Conservation (phyloP, 2,797 vertebrate species). For the Merluccius polli region DNA sequence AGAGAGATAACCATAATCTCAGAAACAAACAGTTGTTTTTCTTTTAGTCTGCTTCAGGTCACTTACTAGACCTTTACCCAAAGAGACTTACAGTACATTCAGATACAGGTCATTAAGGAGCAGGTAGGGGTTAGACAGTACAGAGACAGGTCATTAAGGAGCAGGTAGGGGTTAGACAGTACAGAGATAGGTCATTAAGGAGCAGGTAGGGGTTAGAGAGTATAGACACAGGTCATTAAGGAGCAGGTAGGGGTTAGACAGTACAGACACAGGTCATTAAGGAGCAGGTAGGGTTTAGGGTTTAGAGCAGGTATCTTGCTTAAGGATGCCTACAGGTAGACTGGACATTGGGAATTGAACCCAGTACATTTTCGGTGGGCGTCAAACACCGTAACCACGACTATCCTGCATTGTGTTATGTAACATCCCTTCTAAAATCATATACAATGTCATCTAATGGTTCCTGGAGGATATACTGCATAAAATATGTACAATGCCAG, state of each 20-base stretch:
- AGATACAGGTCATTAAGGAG: neutral
- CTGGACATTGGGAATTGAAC: neutral
- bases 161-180: neutral
- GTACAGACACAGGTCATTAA: no score
- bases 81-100: no score
- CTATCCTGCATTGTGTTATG: neutral
- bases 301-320: neutral
- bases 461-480: neutral
- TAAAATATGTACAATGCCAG: no score
- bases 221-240: no score
- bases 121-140: neutral
- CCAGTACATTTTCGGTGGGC: neutral
- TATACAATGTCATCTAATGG: neutral
- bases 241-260: no score
- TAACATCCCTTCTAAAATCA: neutral
- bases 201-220: no score
- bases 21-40: no score
- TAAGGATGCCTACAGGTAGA: neutral
- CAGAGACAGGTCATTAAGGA: neutral
- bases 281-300: neutral
- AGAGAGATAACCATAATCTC: no score
- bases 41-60: no score
- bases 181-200: neutral
- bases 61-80: no score
- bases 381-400: no score